Conservation (phyloP, 2,888 invertebrate species). For the Agonopterix arenella region DNA sequence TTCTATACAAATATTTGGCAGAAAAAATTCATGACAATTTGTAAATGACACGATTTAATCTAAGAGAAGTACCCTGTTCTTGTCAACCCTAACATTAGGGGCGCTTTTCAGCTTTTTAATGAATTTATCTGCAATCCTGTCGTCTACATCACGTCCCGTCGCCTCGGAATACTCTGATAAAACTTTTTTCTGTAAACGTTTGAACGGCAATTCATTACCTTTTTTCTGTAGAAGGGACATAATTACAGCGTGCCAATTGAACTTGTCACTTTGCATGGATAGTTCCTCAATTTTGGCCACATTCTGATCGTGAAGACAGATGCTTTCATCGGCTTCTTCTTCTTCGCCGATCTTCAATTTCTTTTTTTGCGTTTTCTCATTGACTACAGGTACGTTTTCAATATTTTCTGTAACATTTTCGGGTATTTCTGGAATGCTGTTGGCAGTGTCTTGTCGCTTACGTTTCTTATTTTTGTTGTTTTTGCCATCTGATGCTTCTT, state of each 20-base stretch:
- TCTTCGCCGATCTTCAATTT: constrained; percentile 47
- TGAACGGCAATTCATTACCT: constrained; percentile 81
- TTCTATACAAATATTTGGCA: no score
- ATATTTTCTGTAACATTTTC: constrained; percentile 14
- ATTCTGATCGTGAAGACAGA: constrained; percentile 64
- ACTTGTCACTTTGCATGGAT: constrained; percentile 35
- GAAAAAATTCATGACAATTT: no score
- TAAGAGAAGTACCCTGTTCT: constrained; percentile 74
- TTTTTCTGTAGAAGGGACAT: constrained; percentile 66
- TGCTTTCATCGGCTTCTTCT: constrained; percentile 47
- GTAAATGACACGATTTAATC: not conserved
- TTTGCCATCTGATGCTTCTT: constrained; percentile 18
- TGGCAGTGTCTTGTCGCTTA: constrained; percentile 59
- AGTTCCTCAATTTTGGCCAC: constrained; percentile 58
- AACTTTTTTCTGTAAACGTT: constrained; percentile 87
- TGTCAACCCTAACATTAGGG: constrained; percentile 77
- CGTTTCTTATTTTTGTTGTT: constrained; percentile 58
- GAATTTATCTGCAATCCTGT: constrained; percentile 82
- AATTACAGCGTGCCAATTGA: constrained; percentile 71
- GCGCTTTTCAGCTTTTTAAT: constrained; percentile 83
- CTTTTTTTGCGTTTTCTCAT: constrained; percentile 48
- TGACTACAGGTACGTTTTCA: constrained; percentile 25
- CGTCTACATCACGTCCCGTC: constrained; percentile 70
- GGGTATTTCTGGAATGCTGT: constrained; percentile 26
- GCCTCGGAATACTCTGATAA: constrained; percentile 78